phyloP scores from a whole-genome alignment of 2,113 vertebrate species.

The Trogon melanurus region DNA sequence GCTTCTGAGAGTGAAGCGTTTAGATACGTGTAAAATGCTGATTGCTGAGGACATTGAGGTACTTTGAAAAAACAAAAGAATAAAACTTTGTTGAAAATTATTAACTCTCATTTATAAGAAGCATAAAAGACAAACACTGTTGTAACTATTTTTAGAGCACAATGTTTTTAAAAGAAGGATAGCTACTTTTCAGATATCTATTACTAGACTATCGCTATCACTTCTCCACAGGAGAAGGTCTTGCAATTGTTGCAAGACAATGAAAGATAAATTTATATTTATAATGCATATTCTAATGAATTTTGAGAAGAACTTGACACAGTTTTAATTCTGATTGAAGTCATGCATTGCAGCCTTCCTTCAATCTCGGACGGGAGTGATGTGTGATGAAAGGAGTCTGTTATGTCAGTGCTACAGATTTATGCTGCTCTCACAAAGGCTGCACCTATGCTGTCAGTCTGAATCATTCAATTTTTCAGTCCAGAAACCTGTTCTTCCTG shows the following conservation, averaged over 20 bases:
- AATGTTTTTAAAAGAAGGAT: neutral
- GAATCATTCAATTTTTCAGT: slow-evolving; percentile 13
- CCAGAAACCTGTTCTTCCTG: neutral
- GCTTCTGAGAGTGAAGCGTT: neutral
- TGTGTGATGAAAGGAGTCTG: neutral
- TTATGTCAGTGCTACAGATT: neutral
- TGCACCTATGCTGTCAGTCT: neutral
- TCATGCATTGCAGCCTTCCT: neutral
- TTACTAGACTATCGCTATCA: neutral
- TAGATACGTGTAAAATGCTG: neutral
- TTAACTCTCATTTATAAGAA: neutral
- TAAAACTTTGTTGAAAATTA: neutral
- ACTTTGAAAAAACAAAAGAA: neutral
- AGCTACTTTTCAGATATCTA: neutral
- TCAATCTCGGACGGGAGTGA: neutral
- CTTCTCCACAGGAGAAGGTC: neutral
- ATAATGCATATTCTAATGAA: neutral
- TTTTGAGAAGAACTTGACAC: neutral
- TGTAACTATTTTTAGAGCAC: neutral
- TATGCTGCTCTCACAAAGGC: neutral
- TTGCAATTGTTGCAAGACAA: neutral
- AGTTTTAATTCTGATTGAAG: neutral
- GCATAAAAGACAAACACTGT: neutral
- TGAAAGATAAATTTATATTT: neutral
- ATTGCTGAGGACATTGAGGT: neutral